Conservation (phyloP, 2,888 invertebrate genomes). For the Cephus nigrinus region DNA sequence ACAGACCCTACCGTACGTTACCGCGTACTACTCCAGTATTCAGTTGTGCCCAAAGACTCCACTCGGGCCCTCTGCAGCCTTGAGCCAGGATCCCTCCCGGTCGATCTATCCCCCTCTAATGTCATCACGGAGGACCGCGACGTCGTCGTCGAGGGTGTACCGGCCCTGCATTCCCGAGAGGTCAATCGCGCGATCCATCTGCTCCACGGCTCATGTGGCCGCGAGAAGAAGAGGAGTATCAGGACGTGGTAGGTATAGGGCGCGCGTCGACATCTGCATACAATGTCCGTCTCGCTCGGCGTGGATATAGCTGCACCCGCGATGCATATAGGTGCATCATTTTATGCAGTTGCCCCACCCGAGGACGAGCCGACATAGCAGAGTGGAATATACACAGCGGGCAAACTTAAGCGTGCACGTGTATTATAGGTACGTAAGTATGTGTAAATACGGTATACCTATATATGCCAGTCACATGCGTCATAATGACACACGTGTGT, state of each 20-base stretch:
- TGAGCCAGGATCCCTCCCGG: background rate
- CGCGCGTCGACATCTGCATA: slow-evolving; percentile 39
- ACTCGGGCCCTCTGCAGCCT: background rate
- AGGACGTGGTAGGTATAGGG: background rate
- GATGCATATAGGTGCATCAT: background rate
- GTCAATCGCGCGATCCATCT: slow-evolving; percentile 42
- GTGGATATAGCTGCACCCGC: background rate
- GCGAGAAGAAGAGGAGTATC: background rate
- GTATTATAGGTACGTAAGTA: background rate
- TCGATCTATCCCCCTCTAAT: background rate
- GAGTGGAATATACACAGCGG: background rate
- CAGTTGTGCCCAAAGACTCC: background rate
- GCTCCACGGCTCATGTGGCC: slow-evolving; percentile 17
- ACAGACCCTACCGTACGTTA: background rate
- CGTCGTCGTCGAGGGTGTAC: background rate
- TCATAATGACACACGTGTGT: background rate
- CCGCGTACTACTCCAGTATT: background rate
- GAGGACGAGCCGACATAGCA: background rate
- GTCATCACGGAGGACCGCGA: background rate
- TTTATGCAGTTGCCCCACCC: background rate
- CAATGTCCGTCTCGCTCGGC: slow-evolving; percentile 37
- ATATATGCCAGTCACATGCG: background rate
- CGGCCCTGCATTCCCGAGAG: slow-evolving; percentile 40
- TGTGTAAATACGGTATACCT: background rate
- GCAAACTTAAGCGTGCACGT: background rate